These are phyloP conservation scores for Dipodomys stephensi DNA, from an alignment of 2,113 vertebrate genomes.

Conservation along the genomic window DNA sequence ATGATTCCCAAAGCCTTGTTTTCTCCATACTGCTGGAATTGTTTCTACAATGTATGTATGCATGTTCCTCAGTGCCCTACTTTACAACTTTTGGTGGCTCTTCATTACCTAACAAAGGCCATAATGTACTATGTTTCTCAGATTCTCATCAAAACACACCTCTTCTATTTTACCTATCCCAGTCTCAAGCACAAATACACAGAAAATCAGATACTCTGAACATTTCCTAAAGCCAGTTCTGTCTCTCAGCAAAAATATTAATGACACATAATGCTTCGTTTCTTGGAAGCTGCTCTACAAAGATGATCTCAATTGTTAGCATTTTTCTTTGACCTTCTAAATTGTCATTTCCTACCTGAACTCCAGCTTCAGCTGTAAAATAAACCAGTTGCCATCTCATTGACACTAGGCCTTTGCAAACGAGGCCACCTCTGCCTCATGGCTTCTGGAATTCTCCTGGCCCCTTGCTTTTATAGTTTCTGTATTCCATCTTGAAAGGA, in stretches of 20 bases:
- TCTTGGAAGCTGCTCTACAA: constrained; percentile 20
- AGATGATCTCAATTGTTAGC: background rate
- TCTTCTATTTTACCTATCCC: background rate
- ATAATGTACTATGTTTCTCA: background rate
- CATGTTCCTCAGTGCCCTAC: background rate
- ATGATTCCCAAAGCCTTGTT: background rate
- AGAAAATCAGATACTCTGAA: background rate
- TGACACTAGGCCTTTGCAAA: background rate
- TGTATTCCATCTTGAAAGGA: background rate
- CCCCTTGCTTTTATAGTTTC: background rate
- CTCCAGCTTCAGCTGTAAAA: background rate
- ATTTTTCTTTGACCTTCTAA: background rate
- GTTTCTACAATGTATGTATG: background rate
- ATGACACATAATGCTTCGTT: background rate
- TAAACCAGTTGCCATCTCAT: background rate
- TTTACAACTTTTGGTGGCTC: background rate
- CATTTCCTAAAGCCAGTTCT: background rate
- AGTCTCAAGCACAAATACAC: background rate
- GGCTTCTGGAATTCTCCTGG: background rate
- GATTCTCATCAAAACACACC: background rate
- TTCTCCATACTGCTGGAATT: background rate
- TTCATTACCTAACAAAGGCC: background rate
- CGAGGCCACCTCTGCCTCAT: background rate
- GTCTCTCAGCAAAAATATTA: background rate
- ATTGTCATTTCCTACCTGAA: background rate